Percentiles rank a stretch among this genome's conserved stretches.
These are phyloP conservation scores for Cyprichromis sp. DNA, from an alignment of 2,113 vertebrate genomes.

Conservation along the genomic window DNA sequence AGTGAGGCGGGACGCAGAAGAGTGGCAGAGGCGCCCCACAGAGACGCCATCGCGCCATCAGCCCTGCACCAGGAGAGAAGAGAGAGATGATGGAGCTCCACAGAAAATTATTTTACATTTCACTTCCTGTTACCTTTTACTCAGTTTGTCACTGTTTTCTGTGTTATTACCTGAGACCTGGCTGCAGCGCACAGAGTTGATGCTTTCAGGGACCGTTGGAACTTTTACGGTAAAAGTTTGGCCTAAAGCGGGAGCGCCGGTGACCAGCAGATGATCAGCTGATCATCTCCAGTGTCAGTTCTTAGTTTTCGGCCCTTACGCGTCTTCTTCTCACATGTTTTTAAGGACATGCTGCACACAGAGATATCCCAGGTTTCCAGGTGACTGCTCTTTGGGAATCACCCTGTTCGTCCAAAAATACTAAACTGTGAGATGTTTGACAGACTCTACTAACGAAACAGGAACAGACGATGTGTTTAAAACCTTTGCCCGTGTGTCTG, in stretches of 20 bases:
- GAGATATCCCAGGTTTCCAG: neutral
- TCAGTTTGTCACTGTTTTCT: neutral
- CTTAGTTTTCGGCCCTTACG: neutral
- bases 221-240: neutral
- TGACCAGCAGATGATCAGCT: neutral
- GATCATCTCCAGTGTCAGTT: fast-evolving
- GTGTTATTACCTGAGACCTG: neutral
- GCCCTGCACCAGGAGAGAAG: neutral
- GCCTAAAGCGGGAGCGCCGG: neutral
- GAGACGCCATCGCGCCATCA: neutral
- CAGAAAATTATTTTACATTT: neutral
- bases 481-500: neutral
- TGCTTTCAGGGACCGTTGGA: neutral
- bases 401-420: neutral
- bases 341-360: neutral
- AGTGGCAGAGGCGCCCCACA: neutral
- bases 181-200: neutral
- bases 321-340: neutral
- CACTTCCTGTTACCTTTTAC: neutral
- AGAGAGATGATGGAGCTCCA: neutral
- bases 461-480: neutral
- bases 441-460: neutral
- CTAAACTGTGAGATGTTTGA: neutral
- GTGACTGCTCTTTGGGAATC: neutral
- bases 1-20: neutral